phyloP scores from a whole-genome alignment of 2,113 vertebrate genomes.

The Polyodon spathula region DNA sequence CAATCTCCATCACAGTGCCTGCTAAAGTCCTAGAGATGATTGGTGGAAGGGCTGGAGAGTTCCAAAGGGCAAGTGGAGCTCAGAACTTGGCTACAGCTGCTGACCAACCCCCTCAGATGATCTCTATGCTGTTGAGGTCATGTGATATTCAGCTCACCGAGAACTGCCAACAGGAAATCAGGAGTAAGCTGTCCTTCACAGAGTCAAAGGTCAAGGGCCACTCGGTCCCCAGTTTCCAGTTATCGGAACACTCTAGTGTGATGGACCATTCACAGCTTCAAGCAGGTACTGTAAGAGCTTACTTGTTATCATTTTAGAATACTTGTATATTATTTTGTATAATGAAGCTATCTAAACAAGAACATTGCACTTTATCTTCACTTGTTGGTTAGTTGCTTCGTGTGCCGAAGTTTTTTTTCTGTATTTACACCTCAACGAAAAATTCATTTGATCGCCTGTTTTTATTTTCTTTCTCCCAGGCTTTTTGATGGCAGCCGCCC shows the following conservation, averaged over 20 bases:
- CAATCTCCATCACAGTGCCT: constrained; percentile 56
- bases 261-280: neutral
- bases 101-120: constrained; percentile 49
- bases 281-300: too few relatives aligned
- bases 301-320: too few relatives aligned
- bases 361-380: too few relatives aligned
- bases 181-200: constrained; percentile 40
- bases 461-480: constrained; percentile 25
- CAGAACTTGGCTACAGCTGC: constrained; percentile 28
- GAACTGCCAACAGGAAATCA: constrained; percentile 50
- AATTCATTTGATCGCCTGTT: too few relatives aligned
- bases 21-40: constrained; percentile 62
- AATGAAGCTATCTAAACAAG: too few relatives aligned
- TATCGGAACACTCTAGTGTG: too few relatives aligned
- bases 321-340: too few relatives aligned
- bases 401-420: too few relatives aligned
- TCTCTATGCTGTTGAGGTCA: constrained; percentile 56
- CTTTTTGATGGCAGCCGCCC: constrained; percentile 30
- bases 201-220: constrained; percentile 29
- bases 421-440: too few relatives aligned
- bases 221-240: too few relatives aligned
- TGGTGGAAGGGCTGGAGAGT: constrained; percentile 41
- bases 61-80: constrained; percentile 24
- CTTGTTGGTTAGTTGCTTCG: too few relatives aligned
- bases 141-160: constrained; percentile 54